Base-by-base conservation (phyloP, 2,797 vertebrate genomes). In the Sebastiscus albofasciatus region DNA sequence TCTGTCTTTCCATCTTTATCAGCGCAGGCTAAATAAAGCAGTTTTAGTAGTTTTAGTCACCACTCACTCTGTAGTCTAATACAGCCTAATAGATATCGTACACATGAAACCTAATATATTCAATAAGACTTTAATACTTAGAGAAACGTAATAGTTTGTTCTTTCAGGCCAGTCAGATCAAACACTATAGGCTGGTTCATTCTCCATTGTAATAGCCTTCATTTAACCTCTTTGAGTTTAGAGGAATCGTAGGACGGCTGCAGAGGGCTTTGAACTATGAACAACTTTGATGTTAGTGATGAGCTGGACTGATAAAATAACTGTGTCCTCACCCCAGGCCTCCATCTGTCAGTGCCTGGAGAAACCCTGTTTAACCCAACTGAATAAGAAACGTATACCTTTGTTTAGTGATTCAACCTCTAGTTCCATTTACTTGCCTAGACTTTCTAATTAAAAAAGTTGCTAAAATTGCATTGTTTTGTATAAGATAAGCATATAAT, bases 231-330 rank as follows among this genome's bases (percentile, higher is more conserved):
- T 67, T 14, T 26, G 55, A 67, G 60, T 72, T 68, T 67, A 13
- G 22, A 34, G 62, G 24, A 72, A 29, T 81, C 55, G n/a, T 20
- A 8, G 5, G 65, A 73, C 1, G 26, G 24, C 33, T 36, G 34
- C 70, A 76, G 27, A 46, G 58, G 46, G 26, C 79, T 85, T 79
- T 77, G 58, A 82, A 69, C 54, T 64, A 16, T 3, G 56, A 85
- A 77, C 60, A 70, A 26, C 77, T 85, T 85, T 79, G 77, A 85
- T 82, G 74, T 77, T 52, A 5, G 66, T 3, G 69, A 81, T 87
- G 68, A 67, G 54, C 54, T 67, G 14, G 24, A 75, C 55, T 26
- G 7, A 83, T 83, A 79, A 80, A 83, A 68, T 61, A 31, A 55
- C 64, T 69, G 5, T 39, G 54, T 68, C 64, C 67, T 75, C 52